Evolutionary conservation across 2,797 vertebrate genomes (phyloP).

Genomic region (Oreochromis grahami): DNA sequence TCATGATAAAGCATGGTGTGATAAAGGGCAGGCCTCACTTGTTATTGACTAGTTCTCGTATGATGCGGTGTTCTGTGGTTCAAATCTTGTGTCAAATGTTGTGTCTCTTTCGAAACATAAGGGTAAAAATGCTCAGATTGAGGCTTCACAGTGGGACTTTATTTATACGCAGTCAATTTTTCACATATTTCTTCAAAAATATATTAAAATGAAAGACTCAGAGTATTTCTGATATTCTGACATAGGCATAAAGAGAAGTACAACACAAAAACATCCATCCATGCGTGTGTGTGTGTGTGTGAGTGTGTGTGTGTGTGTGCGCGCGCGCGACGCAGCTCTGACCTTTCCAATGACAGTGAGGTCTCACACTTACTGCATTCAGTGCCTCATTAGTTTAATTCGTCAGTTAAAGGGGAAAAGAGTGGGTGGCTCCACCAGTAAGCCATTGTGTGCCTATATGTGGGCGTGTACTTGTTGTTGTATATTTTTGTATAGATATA

Average conservation of each 20-base stretch:
- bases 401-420: slow-evolving; percentile 14
- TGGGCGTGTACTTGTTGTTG: background rate
- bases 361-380: background rate
- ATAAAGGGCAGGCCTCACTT: background rate
- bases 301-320: background rate
- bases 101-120: background rate
- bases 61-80: background rate
- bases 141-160: background rate
- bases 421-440: background rate
- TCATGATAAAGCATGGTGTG: background rate
- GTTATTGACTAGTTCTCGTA: background rate
- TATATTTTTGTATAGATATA: background rate
- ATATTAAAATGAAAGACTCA: background rate
- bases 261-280: background rate
- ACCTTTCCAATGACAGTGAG: slow-evolving; percentile 55
- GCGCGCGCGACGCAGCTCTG: slow-evolving; percentile 31
- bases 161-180: background rate
- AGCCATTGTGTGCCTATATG: background rate
- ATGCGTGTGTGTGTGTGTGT: too few relatives aligned
- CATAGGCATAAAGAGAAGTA: background rate
- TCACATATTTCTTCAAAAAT: background rate
- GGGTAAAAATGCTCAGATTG: background rate
- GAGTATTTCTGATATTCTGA: background rate
- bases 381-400: background rate
- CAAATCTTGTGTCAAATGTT: background rate